These are phyloP conservation scores for Caenorhabditis doughertyi DNA, from an alignment of 2,888 invertebrate genomes.

Conservation along the genomic window DNA sequence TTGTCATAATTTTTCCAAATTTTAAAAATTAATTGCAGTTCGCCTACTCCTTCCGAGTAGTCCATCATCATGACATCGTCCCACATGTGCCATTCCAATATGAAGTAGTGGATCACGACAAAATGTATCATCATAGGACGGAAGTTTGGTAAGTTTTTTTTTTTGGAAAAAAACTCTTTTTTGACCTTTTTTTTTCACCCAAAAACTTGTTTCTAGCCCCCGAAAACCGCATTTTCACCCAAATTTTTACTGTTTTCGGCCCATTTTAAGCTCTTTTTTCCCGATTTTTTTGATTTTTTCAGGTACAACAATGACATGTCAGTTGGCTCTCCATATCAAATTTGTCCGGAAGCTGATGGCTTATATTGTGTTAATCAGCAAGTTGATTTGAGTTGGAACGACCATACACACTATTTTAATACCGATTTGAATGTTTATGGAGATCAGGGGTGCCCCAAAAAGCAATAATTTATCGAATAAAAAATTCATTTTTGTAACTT, in stretches of 20 bases:
- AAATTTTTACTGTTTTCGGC: too few species aligned
- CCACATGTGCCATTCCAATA: slow-evolving; percentile 63
- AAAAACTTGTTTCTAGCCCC: too few species aligned
- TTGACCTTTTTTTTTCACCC: too few species aligned
- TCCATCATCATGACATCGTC: slow-evolving; percentile 63
- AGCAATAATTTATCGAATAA: neutral
- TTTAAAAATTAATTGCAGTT: slow-evolving; percentile 39
- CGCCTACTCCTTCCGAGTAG: slow-evolving; percentile 63
- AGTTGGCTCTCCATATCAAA: slow-evolving; percentile 40
- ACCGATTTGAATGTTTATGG: slow-evolving; percentile 60
- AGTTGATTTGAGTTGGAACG: slow-evolving; percentile 55
- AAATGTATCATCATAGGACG: slow-evolving; percentile 63
- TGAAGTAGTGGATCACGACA: slow-evolving; percentile 49
- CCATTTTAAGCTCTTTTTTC: too few species aligned
- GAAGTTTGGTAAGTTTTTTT: slow-evolving; percentile 61
- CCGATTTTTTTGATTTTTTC: too few species aligned
- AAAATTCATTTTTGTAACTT: neutral
- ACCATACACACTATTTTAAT: slow-evolving; percentile 61
- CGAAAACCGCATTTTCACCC: too few species aligned
- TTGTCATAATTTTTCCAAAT: neutral
- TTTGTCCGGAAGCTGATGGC: slow-evolving; percentile 61
- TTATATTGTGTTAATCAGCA: slow-evolving; percentile 59
- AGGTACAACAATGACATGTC: slow-evolving; percentile 66
- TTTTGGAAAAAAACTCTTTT: too few species aligned
- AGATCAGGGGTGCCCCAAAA: slow-evolving; percentile 55